A percentile compares a stretch with the other conserved stretches of the same genome.
Conservation (phyloP, 2,113 vertebrate species). For the Illadopsis cleaveri region DNA sequence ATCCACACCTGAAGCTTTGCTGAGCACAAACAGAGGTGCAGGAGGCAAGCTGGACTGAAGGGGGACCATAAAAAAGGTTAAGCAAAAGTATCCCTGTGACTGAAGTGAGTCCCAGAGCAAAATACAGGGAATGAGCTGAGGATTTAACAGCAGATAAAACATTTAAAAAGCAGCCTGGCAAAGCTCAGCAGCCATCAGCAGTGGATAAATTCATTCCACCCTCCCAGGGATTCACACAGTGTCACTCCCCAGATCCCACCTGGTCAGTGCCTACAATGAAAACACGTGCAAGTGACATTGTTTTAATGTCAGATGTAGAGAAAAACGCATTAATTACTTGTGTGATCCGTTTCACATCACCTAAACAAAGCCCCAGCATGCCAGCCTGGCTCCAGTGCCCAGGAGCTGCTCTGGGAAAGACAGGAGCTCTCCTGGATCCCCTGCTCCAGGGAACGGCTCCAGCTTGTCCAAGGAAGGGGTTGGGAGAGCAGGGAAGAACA, state of each 20-base stretch:
- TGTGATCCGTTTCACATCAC: neutral
- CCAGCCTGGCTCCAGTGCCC: neutral
- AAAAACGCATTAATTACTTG: neutral
- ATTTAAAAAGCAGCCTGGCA: neutral
- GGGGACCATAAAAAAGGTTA: neutral
- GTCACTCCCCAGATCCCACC: neutral
- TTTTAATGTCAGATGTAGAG: neutral
- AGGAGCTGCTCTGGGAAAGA: neutral
- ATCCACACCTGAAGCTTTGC: neutral
- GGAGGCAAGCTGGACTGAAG: neutral
- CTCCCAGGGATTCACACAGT: neutral
- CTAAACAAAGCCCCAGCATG: neutral
- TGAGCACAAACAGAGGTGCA: neutral
- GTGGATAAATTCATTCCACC: neutral
- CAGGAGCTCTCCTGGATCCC: neutral
- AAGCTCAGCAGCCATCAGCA: neutral
- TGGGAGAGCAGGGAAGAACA: neutral
- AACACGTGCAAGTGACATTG: fast-evolving
- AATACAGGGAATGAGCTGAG: neutral
- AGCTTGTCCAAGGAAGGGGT: neutral
- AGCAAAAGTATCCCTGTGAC: neutral
- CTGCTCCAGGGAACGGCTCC: neutral
- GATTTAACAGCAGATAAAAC: neutral
- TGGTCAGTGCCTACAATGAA: neutral
- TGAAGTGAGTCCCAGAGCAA: neutral